These are phyloP conservation scores for Sapajus apella DNA, from an alignment of 2,113 vertebrate species.

Conservation along the genomic window DNA sequence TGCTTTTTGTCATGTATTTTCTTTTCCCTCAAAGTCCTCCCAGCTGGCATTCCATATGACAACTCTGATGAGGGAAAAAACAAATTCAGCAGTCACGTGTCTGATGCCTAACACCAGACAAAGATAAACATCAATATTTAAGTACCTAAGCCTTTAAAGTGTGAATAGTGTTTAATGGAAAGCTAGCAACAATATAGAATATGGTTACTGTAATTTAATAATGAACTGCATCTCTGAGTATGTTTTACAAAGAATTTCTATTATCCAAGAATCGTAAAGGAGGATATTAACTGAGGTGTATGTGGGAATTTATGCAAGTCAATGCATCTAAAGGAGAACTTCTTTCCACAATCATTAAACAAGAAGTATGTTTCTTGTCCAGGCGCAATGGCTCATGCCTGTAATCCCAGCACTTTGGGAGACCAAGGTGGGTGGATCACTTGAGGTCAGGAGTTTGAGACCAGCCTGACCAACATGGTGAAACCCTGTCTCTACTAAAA, in stretches of 20 bases:
- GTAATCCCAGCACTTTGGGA: too few species aligned
- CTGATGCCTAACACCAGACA: conserved; percentile 48
- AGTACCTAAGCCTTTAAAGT: conserved; percentile 20
- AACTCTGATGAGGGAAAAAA: conserved; percentile 49
- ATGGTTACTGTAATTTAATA: conserved; percentile 28
- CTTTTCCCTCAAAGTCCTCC: conserved; percentile 19
- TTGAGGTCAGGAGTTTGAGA: too few species aligned
- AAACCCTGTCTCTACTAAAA: too few species aligned
- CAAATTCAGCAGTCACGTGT: conserved; percentile 61
- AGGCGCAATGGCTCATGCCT: too few species aligned
- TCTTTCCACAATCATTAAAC: conserved; percentile 14
- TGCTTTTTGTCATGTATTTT: conserved; percentile 37
- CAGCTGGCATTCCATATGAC: neutral
- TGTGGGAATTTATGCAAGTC: neutral
- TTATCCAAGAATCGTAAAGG: conserved; percentile 48
- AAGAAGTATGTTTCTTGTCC: neutral
- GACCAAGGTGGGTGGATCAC: too few species aligned
- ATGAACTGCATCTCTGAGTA: conserved; percentile 43
- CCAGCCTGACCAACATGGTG: too few species aligned
- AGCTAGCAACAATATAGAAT: conserved; percentile 63
- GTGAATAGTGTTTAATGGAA: conserved; percentile 58
- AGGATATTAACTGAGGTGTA: conserved; percentile 23
- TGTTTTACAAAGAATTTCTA: conserved; percentile 70
- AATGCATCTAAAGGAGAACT: conserved; percentile 12
- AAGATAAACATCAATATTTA: conserved; percentile 27